Evolutionary conservation across 2,888 invertebrate genomes (phyloP).

Genomic region (Acronicta alni): DNA sequence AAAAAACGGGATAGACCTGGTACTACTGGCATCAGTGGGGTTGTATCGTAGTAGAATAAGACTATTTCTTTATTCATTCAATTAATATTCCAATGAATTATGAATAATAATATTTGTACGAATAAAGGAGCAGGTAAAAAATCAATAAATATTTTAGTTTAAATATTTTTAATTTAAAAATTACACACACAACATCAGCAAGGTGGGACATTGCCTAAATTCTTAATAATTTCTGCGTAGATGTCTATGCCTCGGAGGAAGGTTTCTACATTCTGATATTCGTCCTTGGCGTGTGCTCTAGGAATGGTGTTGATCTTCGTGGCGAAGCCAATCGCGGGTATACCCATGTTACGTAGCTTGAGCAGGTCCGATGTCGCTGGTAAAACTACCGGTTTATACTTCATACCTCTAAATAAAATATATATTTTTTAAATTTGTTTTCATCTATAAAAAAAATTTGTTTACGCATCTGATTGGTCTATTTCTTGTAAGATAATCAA

Average conservation of each 20-base stretch:
- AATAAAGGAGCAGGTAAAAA: no score
- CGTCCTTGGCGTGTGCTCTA: constrained; percentile 66
- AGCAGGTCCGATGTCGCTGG: constrained; percentile 76
- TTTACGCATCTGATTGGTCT: no score
- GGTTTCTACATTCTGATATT: constrained; percentile 70
- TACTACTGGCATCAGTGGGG: no score
- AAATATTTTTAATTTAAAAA: no score
- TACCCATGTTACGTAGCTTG: constrained; percentile 67
- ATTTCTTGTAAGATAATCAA: neutral
- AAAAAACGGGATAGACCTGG: no score
- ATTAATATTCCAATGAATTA: no score
- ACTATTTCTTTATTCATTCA: no score
- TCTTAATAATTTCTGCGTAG: constrained; percentile 65
- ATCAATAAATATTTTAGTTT: no score
- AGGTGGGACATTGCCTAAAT: constrained; percentile 50
- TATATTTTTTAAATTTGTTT: no score
- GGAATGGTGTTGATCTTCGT: constrained; percentile 63
- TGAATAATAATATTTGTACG: no score
- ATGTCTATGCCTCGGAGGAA: constrained; percentile 74
- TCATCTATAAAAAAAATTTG: neutral
- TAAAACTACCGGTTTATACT: constrained; percentile 63
- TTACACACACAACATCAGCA: neutral
- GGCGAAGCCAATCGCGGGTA: constrained; percentile 75
- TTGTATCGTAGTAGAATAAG: no score
- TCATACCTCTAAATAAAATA: constrained; percentile 66